Percentiles rank a stretch among this genome's conserved stretches.
These are phyloP conservation scores for Gibbula magus DNA, from an alignment of 2,888 invertebrate genomes.

Conservation along the genomic window DNA sequence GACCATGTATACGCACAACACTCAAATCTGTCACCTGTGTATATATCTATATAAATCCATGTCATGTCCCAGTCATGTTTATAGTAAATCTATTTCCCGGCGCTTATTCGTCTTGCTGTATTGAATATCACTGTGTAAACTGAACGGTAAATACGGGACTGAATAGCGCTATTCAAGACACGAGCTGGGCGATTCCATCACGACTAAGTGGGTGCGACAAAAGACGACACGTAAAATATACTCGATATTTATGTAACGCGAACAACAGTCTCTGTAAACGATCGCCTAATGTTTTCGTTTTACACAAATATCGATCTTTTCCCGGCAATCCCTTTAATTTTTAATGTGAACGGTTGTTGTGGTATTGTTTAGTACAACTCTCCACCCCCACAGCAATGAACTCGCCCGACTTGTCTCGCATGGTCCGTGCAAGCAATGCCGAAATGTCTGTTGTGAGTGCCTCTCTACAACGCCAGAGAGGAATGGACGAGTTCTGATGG, in stretches of 20 bases:
- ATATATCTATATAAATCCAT: too few species aligned
- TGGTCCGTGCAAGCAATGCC: neutral
- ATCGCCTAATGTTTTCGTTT: neutral
- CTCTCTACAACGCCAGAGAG: too few species aligned
- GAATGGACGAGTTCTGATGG: too few species aligned
- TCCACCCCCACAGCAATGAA: neutral
- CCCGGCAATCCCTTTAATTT: neutral
- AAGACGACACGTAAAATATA: neutral
- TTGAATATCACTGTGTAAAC: neutral
- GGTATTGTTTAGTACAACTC: neutral
- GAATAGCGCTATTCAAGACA: neutral
- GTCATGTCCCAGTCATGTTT: too few species aligned
- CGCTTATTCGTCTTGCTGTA: neutral
- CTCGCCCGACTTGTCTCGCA: neutral
- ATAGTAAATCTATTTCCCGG: too few species aligned
- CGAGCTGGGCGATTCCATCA: too few species aligned
- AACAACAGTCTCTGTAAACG: neutral
- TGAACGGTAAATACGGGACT: neutral
- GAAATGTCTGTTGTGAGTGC: too few species aligned
- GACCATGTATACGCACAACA: too few species aligned
- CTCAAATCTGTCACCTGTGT: too few species aligned
- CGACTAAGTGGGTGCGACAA: too few species aligned
- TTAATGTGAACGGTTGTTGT: neutral
- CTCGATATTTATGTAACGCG: neutral
- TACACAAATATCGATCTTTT: slow-evolving; percentile 19